phyloP scores from a whole-genome alignment of 2,888 invertebrate genomes.

The Watsonalla binaria region DNA sequence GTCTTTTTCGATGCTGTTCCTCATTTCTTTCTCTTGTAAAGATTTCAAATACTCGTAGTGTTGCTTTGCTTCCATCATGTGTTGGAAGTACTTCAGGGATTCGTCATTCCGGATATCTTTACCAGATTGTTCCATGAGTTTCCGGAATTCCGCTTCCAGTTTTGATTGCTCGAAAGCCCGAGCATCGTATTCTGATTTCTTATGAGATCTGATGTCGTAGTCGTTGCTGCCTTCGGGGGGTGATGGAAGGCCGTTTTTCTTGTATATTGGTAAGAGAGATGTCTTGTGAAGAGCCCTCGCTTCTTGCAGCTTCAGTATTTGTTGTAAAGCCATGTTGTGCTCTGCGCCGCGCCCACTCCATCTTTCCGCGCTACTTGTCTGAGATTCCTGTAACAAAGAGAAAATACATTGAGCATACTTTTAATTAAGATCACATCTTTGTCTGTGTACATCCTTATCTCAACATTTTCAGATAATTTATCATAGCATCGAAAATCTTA shows the following conservation, averaged over 20 bases:
- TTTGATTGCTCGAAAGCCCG: slow-evolving; percentile 68
- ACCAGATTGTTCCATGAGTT: slow-evolving; percentile 78
- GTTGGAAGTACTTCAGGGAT: slow-evolving; percentile 65
- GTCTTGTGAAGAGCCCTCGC: slow-evolving; percentile 85
- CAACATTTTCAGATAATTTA: too few species aligned
- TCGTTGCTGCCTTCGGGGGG: slow-evolving; percentile 74
- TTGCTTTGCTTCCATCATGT: slow-evolving; percentile 69
- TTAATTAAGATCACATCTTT: too few species aligned
- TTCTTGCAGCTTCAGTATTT: slow-evolving; percentile 94
- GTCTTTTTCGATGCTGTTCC: slow-evolving; percentile 28
- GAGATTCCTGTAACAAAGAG: slow-evolving; percentile 85
- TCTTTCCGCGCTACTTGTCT: slow-evolving; percentile 90
- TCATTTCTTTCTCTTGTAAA: slow-evolving; percentile 59
- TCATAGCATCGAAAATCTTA: too few species aligned
- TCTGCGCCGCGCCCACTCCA: slow-evolving; percentile 95
- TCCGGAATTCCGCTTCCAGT: slow-evolving; percentile 77
- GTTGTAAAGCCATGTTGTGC: slow-evolving; percentile 93
- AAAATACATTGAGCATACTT: slow-evolving; percentile 7
- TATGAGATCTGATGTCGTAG: slow-evolving; percentile 41
- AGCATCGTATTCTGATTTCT: slow-evolving; percentile 58
- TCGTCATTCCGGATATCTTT: slow-evolving; percentile 63
- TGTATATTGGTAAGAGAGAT: slow-evolving; percentile 71
- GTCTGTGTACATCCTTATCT: too few species aligned
- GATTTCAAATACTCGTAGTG: slow-evolving; percentile 62
- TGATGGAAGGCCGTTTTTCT: slow-evolving; percentile 69